A percentile compares a stretch with the other conserved stretches of the same genome.
Evolutionary conservation across 1,140 invertebrate species (phyloP).

Genomic region (Aricia agestis): DNA sequence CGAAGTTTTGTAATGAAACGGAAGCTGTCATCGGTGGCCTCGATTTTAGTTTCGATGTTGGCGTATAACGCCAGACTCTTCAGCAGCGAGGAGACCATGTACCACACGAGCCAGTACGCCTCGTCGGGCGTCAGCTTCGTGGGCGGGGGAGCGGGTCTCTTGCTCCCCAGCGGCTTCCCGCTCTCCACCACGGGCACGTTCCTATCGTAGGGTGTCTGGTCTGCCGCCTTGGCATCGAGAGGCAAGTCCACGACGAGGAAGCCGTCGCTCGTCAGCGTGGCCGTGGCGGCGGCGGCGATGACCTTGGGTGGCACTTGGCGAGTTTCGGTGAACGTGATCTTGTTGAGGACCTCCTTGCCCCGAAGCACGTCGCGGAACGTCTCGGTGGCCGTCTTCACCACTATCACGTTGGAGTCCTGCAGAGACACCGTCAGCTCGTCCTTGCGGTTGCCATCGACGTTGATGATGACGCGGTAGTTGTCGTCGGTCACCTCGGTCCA

Average conservation of each 20-base stretch:
- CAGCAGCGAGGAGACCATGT: neutral
- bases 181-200: constrained; percentile 53
- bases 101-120: constrained; percentile 46
- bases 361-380: constrained; percentile 55
- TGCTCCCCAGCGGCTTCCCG: constrained; percentile 38
- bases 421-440: constrained; percentile 61
- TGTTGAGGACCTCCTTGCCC: constrained; percentile 32
- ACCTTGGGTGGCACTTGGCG: constrained; percentile 54
- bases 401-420: constrained; percentile 54
- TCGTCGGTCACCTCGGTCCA: constrained; percentile 47
- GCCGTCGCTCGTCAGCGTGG: constrained; percentile 46
- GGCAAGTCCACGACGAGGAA: constrained; percentile 48
- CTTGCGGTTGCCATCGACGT: constrained; percentile 59
- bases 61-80: neutral
- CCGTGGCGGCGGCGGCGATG: constrained; percentile 45
- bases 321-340: constrained; percentile 53
- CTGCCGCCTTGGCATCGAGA: constrained; percentile 24
- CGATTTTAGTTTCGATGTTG: constrained; percentile 34
- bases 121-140: constrained; percentile 50
- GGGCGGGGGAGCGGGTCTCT: constrained; percentile 41
- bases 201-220: constrained; percentile 30
- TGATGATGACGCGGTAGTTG: constrained; percentile 58
- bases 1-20: constrained; percentile 46
- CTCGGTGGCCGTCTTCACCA: constrained; percentile 59
- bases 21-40: constrained; percentile 56